Evolutionary conservation across 2,888 invertebrate genomes (phyloP), one percentile per base, ranked within the genome.

Genomic region (Metacarcinus magister): DNA sequence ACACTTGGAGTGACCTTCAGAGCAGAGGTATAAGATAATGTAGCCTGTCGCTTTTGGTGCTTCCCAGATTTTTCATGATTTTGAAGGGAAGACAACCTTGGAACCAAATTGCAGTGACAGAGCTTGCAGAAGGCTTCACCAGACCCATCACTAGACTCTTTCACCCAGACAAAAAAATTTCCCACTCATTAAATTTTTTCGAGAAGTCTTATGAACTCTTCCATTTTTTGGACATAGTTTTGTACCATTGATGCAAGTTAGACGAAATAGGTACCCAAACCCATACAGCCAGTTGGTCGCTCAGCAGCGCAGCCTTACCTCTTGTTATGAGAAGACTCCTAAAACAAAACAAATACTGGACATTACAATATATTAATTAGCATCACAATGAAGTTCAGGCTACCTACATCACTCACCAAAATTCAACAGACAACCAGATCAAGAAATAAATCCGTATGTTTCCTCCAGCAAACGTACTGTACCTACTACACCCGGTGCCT

Each of bases 61-160:
- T 48, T 54, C 7, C 43, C 54, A 19, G 92, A 92, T 92, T 91
- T 67, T 92, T 95, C 95, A 95, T 95, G 95, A 90, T 46, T 90
- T 95, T 90, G 90, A 4, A 95, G 90, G 19, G 95, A 89, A 46
- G 87, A 95, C 28, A 95, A 39, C 32, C 60, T 91, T 48, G 95
- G 90, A 3, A 39, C 48, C n/a, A 95, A 95, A 48, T 95, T 95
- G 8, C 90, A 90, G 32, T 60, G 90, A 82, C 95, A 95, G 10
- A 95, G 13, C n/a, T 92, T 95, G 44, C 95, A 95, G 23, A 44
- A 92, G 19, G 95, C 95, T 32, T 95, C 54, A 44, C 54, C 92
- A 92, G 90, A 90, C 23, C 95, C 89, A 89, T 94, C 94, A 90
- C 48, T 94, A n/a, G 90, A 28, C 60, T 94, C 90, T 32, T 94